Evolutionary conservation across 2,888 invertebrate species (phyloP).

Genomic region (Anoplius nigerrimus): DNA sequence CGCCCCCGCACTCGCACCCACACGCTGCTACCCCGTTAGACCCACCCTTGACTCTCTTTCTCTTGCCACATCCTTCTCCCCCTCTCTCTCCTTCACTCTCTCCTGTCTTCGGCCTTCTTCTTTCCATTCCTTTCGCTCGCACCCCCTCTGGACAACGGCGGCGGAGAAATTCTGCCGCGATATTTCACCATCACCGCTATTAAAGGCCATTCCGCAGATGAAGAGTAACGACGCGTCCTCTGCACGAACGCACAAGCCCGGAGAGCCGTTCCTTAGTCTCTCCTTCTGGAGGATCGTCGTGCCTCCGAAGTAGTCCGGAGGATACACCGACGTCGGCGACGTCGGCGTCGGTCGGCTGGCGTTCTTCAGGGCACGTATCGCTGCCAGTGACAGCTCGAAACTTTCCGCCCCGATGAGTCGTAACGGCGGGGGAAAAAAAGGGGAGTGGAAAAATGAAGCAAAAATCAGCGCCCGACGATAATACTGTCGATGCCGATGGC

Average conservation of each 20-base stretch:
- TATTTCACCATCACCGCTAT: constrained; percentile 70
- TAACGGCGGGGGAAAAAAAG: too few species aligned
- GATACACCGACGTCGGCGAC: not conserved
- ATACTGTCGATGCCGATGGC: too few species aligned
- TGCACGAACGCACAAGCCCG: constrained; percentile 47
- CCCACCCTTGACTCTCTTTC: constrained; percentile 1
- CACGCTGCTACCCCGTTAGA: not conserved
- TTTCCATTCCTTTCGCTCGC: constrained; percentile 3
- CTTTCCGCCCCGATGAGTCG: too few species aligned
- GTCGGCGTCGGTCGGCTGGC: not conserved
- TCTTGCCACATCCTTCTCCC: not conserved
- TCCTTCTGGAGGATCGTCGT: not conserved
- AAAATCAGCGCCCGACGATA: too few species aligned
- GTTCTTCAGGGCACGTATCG: constrained; percentile 7
- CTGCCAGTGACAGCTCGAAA: not conserved
- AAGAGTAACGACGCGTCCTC: constrained; percentile 67
- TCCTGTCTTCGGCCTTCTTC: not conserved
- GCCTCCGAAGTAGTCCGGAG: not conserved
- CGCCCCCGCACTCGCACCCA: constrained; percentile 24
- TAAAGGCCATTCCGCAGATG: constrained; percentile 67
- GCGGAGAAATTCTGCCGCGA: constrained; percentile 55
- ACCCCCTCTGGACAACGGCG: constrained; percentile 16
- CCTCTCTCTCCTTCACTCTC: not conserved
- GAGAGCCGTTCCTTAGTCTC: not conserved
- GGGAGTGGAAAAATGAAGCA: too few species aligned